phyloP scores from a whole-genome alignment of 1,140 invertebrate species.

The Drosophila baimaii region DNA sequence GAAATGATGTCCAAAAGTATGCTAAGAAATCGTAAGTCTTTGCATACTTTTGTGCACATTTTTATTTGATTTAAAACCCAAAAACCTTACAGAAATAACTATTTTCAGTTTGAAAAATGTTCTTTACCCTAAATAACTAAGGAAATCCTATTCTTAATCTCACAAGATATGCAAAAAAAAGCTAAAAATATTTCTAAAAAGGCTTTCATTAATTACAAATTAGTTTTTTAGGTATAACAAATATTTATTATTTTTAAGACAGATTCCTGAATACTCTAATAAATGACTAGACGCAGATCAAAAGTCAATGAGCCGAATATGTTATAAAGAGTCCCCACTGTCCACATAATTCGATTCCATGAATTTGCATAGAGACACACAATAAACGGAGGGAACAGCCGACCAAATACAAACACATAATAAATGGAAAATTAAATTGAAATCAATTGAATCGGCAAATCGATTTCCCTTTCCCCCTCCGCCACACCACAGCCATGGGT shows the following conservation, averaged over 20 bases:
- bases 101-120: no score
- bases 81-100: no score
- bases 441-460: conserved; percentile 71
- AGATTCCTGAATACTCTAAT: no score
- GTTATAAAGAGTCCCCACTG: conserved; percentile 8
- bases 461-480: conserved; percentile 3
- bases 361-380: conserved; percentile 61
- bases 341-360: conserved; percentile 55
- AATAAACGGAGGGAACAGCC: conserved; percentile 21
- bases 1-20: not conserved
- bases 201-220: no score
- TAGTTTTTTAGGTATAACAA: no score
- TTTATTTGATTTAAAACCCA: no score
- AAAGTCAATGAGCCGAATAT: not conserved
- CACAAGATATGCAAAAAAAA: no score
- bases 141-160: no score
- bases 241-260: no score
- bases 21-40: not conserved
- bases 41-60: no score
- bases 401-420: conserved; percentile 41
- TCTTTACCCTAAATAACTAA: no score
- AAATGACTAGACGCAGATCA: not conserved
- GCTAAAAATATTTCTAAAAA: no score
- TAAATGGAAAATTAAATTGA: conserved; percentile 64
- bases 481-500: not conserved